These are phyloP conservation scores for Psittacara wagleri DNA, from an alignment of 2,113 vertebrate species.

Conservation along the genomic window DNA sequence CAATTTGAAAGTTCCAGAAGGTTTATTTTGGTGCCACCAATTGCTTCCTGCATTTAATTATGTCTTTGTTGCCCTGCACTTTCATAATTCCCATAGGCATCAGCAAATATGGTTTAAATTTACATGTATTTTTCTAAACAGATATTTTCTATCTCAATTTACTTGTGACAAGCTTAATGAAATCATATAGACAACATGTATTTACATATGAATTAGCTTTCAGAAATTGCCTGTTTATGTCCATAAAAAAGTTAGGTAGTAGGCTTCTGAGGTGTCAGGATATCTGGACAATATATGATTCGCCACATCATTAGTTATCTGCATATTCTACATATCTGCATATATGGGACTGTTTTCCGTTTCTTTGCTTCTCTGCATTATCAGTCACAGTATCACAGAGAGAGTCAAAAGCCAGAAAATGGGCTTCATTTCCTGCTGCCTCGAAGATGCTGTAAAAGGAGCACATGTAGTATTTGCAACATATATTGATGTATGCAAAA, in stretches of 20 bases:
- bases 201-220: neutral
- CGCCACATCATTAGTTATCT: neutral
- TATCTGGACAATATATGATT: neutral
- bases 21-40: neutral
- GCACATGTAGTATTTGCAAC: neutral
- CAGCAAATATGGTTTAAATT: slow-evolving; percentile 26
- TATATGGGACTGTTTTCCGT: neutral
- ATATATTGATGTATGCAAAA: neutral
- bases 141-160: slow-evolving; percentile 50
- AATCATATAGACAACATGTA: neutral
- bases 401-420: neutral
- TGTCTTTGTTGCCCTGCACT: neutral
- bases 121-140: slow-evolving; percentile 26
- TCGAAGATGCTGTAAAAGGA: neutral
- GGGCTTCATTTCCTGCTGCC: neutral
- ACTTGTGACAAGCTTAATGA: slow-evolving; percentile 12
- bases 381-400: neutral
- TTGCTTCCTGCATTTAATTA: slow-evolving; percentile 12
- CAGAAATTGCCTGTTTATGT: neutral
- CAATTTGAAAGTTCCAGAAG: neutral
- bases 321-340: neutral
- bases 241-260: neutral
- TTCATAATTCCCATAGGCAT: neutral
- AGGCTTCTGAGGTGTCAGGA: neutral
- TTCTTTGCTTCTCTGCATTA: neutral